These are phyloP conservation scores for Phaetusa simplex DNA, from an alignment of 2,113 vertebrate genomes.

Conservation along the genomic window DNA sequence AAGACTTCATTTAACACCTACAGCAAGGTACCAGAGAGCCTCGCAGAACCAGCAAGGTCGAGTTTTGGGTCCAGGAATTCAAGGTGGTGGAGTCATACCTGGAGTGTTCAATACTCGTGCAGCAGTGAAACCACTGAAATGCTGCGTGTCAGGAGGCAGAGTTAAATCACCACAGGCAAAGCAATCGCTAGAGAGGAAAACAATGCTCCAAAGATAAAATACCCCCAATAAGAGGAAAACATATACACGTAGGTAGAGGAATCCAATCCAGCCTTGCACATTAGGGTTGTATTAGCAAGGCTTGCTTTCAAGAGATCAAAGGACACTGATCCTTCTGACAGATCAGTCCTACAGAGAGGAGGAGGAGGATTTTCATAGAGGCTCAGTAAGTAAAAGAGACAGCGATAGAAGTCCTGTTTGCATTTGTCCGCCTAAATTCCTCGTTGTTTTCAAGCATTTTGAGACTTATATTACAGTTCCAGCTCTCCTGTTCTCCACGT, in stretches of 20 bases:
- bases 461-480: neutral
- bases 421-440: neutral
- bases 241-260: neutral
- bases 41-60: fast-evolving
- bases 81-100: neutral
- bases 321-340: neutral
- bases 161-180: neutral
- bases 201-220: neutral
- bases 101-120: neutral
- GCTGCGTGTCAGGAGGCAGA: neutral
- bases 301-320: neutral
- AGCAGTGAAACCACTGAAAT: neutral
- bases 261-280: neutral
- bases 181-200: neutral
- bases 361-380: neutral
- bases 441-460: neutral
- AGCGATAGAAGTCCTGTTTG: neutral
- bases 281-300: neutral
- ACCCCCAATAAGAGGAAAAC: neutral
- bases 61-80: neutral
- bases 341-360: neutral
- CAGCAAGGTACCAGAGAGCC: neutral
- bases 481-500: neutral
- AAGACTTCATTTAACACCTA: neutral
- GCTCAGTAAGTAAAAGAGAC: neutral